Percentiles rank a stretch among this genome's conserved stretches.
Conservation (phyloP, 2,888 invertebrate species). For the Drosophila nigricruria region DNA sequence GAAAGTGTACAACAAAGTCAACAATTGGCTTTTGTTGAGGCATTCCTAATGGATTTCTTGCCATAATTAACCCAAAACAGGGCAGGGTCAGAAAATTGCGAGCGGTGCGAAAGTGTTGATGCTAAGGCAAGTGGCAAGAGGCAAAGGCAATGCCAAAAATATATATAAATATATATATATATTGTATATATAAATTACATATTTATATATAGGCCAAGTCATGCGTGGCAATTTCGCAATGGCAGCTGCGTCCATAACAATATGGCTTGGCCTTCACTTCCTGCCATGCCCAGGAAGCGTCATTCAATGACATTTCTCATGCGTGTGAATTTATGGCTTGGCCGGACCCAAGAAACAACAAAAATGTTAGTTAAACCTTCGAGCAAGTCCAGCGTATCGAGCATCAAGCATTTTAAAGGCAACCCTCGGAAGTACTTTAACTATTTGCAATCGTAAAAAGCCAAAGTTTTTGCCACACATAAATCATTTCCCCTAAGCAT, state of each 20-base stretch:
- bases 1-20: constrained; percentile 53
- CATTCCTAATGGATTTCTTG: constrained; percentile 68
- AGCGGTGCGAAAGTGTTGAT: constrained; percentile 61
- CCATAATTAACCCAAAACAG: constrained; percentile 71
- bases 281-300: constrained; percentile 21
- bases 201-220: constrained; percentile 59
- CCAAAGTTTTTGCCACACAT: constrained; percentile 66
- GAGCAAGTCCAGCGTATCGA: constrained; percentile 16
- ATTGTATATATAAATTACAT: constrained; percentile 7
- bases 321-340: constrained; percentile 72
- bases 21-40: constrained; percentile 34
- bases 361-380: constrained; percentile 45
- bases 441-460: constrained; percentile 67
- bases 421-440: constrained; percentile 59
- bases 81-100: constrained; percentile 35
- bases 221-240: constrained; percentile 72
- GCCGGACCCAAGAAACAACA: constrained; percentile 32
- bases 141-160: constrained; percentile 26
- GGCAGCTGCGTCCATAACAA: constrained; percentile 71
- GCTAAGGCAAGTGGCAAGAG: constrained; percentile 19
- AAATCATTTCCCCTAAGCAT: constrained; percentile 77
- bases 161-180: constrained; percentile 30
- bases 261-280: constrained; percentile 27
- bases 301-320: constrained; percentile 76
- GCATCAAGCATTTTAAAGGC: constrained; percentile 39